These are phyloP conservation scores for Corynorhinus townsendii DNA, from an alignment of 2,113 vertebrate genomes.

Conservation along the genomic window DNA sequence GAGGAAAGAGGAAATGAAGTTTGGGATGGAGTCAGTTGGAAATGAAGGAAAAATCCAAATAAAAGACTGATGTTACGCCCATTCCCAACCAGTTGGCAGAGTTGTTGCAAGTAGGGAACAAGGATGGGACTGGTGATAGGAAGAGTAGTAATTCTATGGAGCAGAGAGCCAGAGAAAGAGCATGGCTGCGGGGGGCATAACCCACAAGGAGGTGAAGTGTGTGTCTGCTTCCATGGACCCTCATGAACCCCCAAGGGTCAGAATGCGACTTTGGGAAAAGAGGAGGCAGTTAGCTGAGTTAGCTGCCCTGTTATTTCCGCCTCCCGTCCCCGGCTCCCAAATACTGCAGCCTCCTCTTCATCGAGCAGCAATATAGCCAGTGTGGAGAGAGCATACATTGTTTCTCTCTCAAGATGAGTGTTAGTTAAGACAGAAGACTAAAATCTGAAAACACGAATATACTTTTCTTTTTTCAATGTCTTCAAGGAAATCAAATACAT, in stretches of 20 bases:
- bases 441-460: not conserved
- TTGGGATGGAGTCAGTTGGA: conserved; percentile 66
- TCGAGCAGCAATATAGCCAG: not conserved
- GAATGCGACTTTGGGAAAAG: not conserved
- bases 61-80: conserved; percentile 58
- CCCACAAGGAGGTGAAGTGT: too few relatives aligned
- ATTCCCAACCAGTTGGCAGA: conserved; percentile 23
- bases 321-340: fast-evolving
- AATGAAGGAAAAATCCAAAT: conserved; percentile 61
- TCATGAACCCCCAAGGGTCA: fast-evolving
- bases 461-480: not conserved
- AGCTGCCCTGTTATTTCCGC: not conserved
- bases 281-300: not conserved
- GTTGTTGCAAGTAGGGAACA: fast-evolving
- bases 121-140: fast-evolving
- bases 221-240: not conserved
- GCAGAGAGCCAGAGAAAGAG: not conserved
- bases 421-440: not conserved
- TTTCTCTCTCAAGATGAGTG: not conserved
- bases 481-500: not conserved
- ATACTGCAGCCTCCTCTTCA: not conserved
- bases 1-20: conserved; percentile 66
- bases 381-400: fast-evolving
- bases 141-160: not conserved
- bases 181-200: not conserved